Conservation (phyloP, 1,140 invertebrate genomes). For the Drosophila willistoni region DNA sequence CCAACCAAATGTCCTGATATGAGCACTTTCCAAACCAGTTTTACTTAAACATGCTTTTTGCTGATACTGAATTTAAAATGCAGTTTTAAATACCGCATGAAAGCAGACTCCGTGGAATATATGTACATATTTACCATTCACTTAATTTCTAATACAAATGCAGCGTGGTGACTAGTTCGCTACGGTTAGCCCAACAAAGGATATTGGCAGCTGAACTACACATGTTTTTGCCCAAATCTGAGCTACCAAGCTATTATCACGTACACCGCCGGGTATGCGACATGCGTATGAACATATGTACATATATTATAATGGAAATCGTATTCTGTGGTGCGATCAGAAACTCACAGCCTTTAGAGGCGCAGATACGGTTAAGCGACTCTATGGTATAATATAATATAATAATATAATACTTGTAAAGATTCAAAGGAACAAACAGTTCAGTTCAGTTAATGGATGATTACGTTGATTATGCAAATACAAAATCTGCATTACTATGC, state of each 20-base stretch:
- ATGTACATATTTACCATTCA: slow-evolving; percentile 42
- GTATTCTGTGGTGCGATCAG: slow-evolving; percentile 26
- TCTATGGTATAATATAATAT: no score
- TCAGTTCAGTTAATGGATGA: no score
- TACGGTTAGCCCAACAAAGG: slow-evolving; percentile 52
- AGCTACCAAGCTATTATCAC: slow-evolving; percentile 67
- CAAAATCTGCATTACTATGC: no score
- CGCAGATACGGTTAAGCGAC: no score
- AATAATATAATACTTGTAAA: no score
- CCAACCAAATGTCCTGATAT: slow-evolving; percentile 14
- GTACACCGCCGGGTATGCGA: slow-evolving; percentile 40
- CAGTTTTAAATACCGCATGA: not conserved
- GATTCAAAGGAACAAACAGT: no score
- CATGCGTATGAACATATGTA: slow-evolving; percentile 40
- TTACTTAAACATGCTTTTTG: not conserved
- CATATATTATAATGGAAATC: slow-evolving; percentile 37
- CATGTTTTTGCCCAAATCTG: slow-evolving; percentile 79
- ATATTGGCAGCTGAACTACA: slow-evolving; percentile 78
- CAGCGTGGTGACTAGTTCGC: slow-evolving; percentile 57
- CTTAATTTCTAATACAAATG: slow-evolving; percentile 80
- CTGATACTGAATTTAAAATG: slow-evolving; percentile 3
- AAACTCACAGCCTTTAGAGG: not conserved
- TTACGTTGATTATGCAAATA: no score
- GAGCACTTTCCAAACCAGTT: slow-evolving; percentile 5
- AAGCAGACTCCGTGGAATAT: slow-evolving; percentile 6